phyloP scores from a whole-genome alignment of 2,888 invertebrate species.

The Elmis aenea region DNA sequence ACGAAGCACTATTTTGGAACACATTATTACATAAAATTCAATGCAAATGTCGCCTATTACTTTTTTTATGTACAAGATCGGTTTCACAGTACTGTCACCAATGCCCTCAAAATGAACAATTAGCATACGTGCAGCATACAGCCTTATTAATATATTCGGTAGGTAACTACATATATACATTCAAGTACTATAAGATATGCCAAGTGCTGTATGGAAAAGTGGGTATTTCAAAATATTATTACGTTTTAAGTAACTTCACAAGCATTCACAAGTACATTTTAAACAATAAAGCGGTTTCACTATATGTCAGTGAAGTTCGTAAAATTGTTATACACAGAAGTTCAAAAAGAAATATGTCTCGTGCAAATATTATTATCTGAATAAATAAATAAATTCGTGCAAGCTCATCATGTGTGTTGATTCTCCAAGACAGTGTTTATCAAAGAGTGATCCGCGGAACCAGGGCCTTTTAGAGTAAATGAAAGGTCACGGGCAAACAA shows the following conservation, averaged over 20 bases:
- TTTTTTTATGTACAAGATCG: conserved; percentile 22
- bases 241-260: conserved; percentile 12
- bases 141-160: conserved; percentile 17
- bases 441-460: too few species aligned
- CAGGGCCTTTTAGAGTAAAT: too few species aligned
- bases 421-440: too few species aligned
- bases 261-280: conserved; percentile 5
- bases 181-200: conserved; percentile 21
- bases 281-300: not conserved
- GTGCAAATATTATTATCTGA: too few species aligned
- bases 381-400: too few species aligned
- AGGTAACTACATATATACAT: conserved; percentile 19
- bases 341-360: too few species aligned
- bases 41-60: conserved; percentile 32
- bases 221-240: too few species aligned
- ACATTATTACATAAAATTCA: conserved; percentile 21
- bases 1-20: conserved; percentile 14
- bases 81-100: conserved; percentile 24
- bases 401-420: too few species aligned
- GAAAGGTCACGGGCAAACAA: too few species aligned
- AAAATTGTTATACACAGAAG: too few species aligned
- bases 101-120: conserved; percentile 28
- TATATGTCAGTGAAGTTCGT: not conserved
- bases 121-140: conserved; percentile 23
- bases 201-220: too few species aligned